These are phyloP conservation scores for Crepidodera aurea DNA, from an alignment of 2,888 invertebrate species.

Conservation along the genomic window DNA sequence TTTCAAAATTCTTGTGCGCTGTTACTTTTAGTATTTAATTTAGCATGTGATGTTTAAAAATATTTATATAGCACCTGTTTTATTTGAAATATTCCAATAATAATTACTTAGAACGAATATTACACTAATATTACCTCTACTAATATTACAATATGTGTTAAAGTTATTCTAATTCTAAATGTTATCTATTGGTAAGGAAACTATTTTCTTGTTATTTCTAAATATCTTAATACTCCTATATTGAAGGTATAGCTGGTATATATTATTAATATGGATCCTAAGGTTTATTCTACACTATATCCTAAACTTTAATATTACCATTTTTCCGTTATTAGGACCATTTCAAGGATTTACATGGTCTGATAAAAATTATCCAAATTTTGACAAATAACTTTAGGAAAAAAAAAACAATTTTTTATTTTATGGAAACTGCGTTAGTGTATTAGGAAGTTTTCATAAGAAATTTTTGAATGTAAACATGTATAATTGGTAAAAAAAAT, in stretches of 20 bases:
- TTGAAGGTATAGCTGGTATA: background rate
- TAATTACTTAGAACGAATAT: slow-evolving; percentile 30
- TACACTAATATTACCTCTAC: slow-evolving; percentile 9
- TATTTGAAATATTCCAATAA: background rate
- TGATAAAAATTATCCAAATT: too few species aligned
- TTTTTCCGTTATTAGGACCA: background rate
- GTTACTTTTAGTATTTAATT: background rate
- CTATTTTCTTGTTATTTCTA: slow-evolving; percentile 10
- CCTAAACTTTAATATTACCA: background rate
- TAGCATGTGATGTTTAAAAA: background rate
- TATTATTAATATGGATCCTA: slow-evolving; percentile 13
- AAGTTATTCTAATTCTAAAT: slow-evolving; percentile 10
- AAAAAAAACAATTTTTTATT: too few species aligned
- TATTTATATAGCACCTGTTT: slow-evolving; percentile 20
- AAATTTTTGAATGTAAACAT: too few species aligned
- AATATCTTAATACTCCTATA: slow-evolving; percentile 13
- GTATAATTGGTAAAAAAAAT: too few species aligned
- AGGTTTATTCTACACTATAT: background rate
- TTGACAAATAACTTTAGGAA: too few species aligned
- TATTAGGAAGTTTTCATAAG: too few species aligned
- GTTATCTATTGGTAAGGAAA: slow-evolving; percentile 2
- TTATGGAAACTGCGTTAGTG: too few species aligned
- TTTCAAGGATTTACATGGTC: background rate
- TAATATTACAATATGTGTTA: background rate
- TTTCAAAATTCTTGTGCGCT: too few species aligned